Evolutionary conservation across 2,888 invertebrate species (phyloP), one percentile per base, ranked within the genome.

Genomic region (Chrysopilus asiliformis): DNA sequence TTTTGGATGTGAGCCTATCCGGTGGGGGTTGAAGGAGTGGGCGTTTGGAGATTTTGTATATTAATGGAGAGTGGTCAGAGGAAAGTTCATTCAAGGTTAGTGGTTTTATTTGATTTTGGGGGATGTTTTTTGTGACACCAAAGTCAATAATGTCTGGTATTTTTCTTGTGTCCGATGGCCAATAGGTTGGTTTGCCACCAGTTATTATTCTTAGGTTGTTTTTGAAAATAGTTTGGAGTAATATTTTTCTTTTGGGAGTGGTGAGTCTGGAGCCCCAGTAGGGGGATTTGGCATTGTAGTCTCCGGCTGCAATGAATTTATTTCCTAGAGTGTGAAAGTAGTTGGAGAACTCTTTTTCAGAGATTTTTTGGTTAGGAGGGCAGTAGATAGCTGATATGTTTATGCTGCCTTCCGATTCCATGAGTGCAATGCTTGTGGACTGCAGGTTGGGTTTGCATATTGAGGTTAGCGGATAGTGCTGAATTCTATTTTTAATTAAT

Each of bases 401-500:
- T 4, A 31, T 9, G 5, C 10, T n/a, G 10, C n/a, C 13, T 6
- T 13, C 10, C 7, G 8, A 18, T 19, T 18, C n/a, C n/a, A 20
- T 8, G 3, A 32, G 10, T 13, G 14, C 13, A 20, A 32, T 32
- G 9, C n/a, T 15, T 14, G 30, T 36, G 15, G 28, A n/a, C 22
- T 36, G 36, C 4, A 36, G 12, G 24, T 28, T 15, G 18, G 29
- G 17, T 15, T 13, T 19, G 8, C 30, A 10, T 13, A 15, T 20
- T 14, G 15, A 4, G n/a, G 13, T 15, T 3, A 29, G n/a, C 10
- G 13, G 10, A 12, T 20, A 30, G n/a, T 36, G 36, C 16, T 14
- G 14, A 18, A 36, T 36, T 20, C 30, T 36, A 12, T 31, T 16
- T 14, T 30, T 36, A 12, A 36, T 29, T n/a, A 30, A 16, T 15